Conservation (phyloP, 2,888 invertebrate species). For the Apantesis nais region DNA sequence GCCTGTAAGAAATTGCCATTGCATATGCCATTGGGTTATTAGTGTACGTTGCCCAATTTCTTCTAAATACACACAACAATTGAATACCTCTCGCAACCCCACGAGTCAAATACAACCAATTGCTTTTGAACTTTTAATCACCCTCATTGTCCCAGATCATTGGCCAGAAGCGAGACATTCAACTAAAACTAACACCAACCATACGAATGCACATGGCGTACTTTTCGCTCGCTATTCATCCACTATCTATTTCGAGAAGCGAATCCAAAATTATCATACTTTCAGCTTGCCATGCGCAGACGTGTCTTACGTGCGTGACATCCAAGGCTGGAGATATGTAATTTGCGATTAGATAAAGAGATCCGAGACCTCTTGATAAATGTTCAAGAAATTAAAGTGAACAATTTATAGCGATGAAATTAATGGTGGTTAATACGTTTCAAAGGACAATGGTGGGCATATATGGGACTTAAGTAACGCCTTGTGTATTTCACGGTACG, state of each 20-base stretch:
- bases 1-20: too few species aligned
- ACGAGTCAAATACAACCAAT: not conserved
- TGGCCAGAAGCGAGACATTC: not conserved
- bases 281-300: slow-evolving; percentile 32
- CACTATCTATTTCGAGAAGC: slow-evolving; percentile 42
- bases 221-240: slow-evolving; percentile 4
- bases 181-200: slow-evolving; percentile 3
- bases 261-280: slow-evolving; percentile 40
- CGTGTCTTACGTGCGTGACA: slow-evolving; percentile 35
- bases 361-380: slow-evolving; percentile 46
- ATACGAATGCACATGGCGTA: not conserved
- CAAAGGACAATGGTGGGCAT: too few species aligned
- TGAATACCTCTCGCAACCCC: not conserved
- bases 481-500: too few species aligned
- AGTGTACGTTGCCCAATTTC: too few species aligned
- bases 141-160: not conserved
- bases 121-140: not conserved
- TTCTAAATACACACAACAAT: not conserved
- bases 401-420: slow-evolving; percentile 8
- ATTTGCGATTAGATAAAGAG: slow-evolving; percentile 58
- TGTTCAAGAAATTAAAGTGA: slow-evolving; percentile 13
- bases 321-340: slow-evolving; percentile 53
- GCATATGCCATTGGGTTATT: too few species aligned
- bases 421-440: not conserved
- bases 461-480: too few species aligned